These are phyloP conservation scores for Vidua macroura DNA, from an alignment of 2,113 vertebrate genomes.

Conservation along the genomic window DNA sequence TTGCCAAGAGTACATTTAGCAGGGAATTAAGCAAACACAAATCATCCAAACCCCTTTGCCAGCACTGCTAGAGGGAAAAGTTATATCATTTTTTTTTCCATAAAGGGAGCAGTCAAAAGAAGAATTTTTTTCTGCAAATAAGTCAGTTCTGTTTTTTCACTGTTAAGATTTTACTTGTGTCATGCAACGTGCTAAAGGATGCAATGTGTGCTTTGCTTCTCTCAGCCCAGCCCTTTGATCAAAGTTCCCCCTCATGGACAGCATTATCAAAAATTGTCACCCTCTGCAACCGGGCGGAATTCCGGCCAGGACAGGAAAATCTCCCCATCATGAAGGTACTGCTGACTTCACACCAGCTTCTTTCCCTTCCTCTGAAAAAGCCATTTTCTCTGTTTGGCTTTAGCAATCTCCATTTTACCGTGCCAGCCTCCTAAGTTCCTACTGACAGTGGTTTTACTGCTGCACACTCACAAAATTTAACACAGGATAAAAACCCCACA, in stretches of 20 bases:
- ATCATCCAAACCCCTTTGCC: not conserved
- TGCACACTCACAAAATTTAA: not conserved
- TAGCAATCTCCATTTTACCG: not conserved
- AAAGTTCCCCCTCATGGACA: constrained; percentile 74
- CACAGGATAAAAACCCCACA: rapidly evolving
- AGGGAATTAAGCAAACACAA: not conserved
- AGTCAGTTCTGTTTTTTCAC: not conserved
- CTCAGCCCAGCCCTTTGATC: constrained; percentile 78
- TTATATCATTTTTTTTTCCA: not conserved
- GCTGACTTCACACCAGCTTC: not conserved
- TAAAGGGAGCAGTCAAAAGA: not conserved
- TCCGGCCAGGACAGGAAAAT: constrained; percentile 75
- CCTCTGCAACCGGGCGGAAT: constrained; percentile 79
- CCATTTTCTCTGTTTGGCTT: not conserved
- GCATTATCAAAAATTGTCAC: constrained; percentile 75
- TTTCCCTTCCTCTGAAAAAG: not conserved
- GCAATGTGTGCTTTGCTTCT: not conserved
- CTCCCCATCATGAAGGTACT: constrained; percentile 81
- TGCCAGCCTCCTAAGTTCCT: not conserved
- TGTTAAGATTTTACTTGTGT: not conserved
- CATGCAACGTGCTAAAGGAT: not conserved
- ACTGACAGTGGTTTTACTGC: not conserved
- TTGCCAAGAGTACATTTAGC: not conserved
- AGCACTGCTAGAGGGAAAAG: not conserved
- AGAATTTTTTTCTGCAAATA: not conserved